Base-by-base conservation (phyloP, 2,888 invertebrate species). In the Acanthacorydalis orientalis region DNA sequence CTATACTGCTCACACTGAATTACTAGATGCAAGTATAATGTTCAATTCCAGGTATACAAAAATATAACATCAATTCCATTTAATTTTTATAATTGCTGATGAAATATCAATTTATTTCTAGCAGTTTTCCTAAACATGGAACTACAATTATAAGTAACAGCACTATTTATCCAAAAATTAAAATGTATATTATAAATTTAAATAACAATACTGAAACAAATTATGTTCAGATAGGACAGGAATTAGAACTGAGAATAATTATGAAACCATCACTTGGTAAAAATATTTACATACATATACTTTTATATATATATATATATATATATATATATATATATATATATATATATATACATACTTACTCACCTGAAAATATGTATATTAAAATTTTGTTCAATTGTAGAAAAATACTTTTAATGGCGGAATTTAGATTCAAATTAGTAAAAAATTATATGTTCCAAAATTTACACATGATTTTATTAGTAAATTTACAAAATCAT, bases 211-310 rank as follows among this genome's bases (percentile, higher is more conserved):
- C 67, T 39, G 76, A 77, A 57, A 72, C 77, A 1, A 70, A 70
- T n/a, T 78, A 79, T 49, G 77, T 79, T 1, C 72, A 74, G 53
- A 69, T 83, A 44, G 83, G 83, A 0, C 78, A 82, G 58, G 75
- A 77, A 52, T 62, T 83, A 40, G 72, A 77, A 51, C 65, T 83
- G 1, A 68, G 74, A 53, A 77, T 83, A 43, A 72, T 77, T 52
- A 68, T 78, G 11, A 64, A 69, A 49, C 71, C 74, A 2, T 59
- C 72, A 6, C 62, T 74, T 56, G 73, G 75, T 72, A 58, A 60
- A 43, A 31, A 40, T 14, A n/a, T n/a, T n/a, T n/a, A n/a, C n/a
- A n/a, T n/a, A n/a, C n/a, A n/a, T n/a, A n/a, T n/a, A n/a, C n/a
- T n/a, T n/a, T n/a, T n/a, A n/a, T n/a, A n/a, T n/a, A n/a, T n/a